Evolutionary conservation across 1,140 invertebrate genomes (phyloP).

Genomic region (Pomacea maculata): DNA sequence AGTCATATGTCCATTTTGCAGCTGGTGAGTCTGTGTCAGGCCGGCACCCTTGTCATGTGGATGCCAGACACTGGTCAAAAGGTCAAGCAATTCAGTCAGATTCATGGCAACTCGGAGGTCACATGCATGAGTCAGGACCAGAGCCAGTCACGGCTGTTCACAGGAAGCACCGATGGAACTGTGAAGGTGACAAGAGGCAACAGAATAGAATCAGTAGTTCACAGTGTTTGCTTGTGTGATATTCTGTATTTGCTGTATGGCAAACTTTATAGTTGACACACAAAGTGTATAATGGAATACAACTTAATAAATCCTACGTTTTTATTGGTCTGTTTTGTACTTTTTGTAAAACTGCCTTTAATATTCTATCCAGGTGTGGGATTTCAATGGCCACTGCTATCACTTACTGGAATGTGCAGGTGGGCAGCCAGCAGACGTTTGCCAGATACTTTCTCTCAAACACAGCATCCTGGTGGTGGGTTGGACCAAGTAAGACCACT

Average conservation of each 20-base stretch:
- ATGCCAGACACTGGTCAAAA: constrained; percentile 66
- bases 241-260: no score
- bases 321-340: no score
- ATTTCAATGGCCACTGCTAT: constrained; percentile 65
- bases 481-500: constrained; percentile 59
- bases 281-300: no score
- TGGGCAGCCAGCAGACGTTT: constrained; percentile 62
- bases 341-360: no score
- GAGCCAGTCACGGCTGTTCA: constrained; percentile 56
- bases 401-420: constrained; percentile 57
- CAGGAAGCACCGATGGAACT: constrained; percentile 62
- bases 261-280: no score
- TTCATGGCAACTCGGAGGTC: constrained; percentile 61
- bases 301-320: no score
- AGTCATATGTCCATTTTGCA: constrained; percentile 28
- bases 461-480: constrained; percentile 59
- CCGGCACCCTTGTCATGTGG: constrained; percentile 63
- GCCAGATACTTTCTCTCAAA: constrained; percentile 61
- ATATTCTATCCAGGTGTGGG: constrained; percentile 58
- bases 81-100: constrained; percentile 61
- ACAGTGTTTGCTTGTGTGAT: no score
- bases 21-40: constrained; percentile 63
- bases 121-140: constrained; percentile 61
- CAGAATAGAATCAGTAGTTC: no score
- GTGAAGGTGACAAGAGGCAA: constrained; percentile 52